A percentile compares a stretch with the other conserved stretches of the same genome.
These are phyloP conservation scores for Agraylea sexmaculata DNA, from an alignment of 1,140 invertebrate genomes.

Conservation along the genomic window DNA sequence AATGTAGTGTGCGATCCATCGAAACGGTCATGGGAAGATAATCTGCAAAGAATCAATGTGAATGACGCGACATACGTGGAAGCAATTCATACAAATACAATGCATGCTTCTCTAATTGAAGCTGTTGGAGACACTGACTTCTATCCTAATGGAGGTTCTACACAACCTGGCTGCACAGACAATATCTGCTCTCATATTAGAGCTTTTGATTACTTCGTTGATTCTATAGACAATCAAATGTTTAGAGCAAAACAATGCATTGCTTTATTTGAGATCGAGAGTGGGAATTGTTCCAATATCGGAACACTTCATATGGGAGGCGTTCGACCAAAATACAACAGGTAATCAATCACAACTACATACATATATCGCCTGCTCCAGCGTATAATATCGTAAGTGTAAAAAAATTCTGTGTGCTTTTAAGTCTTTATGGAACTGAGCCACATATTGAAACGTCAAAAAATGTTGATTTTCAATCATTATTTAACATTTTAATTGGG, in stretches of 20 bases:
- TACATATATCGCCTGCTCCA: too few relatives aligned
- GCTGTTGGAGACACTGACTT: slow-evolving; percentile 57
- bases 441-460: too few relatives aligned
- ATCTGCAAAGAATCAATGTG: slow-evolving; percentile 40
- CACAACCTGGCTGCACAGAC: slow-evolving; percentile 45
- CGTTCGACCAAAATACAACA: neutral
- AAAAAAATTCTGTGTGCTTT: too few relatives aligned
- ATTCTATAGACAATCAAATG: slow-evolving; percentile 22
- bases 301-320: slow-evolving; percentile 6
- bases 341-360: neutral
- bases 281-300: slow-evolving; percentile 1
- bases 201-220: slow-evolving; percentile 34
- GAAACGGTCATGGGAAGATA: slow-evolving; percentile 36
- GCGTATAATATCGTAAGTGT: too few relatives aligned
- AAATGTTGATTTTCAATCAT: too few relatives aligned
- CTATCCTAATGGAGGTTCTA: slow-evolving; percentile 50
- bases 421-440: too few relatives aligned
- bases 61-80: slow-evolving; percentile 53
- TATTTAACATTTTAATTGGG: too few relatives aligned
- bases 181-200: slow-evolving; percentile 28
- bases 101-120: slow-evolving; percentile 38
- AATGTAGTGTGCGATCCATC: slow-evolving; percentile 42
- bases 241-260: slow-evolving; percentile 3
- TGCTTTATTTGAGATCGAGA: neutral
- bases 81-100: slow-evolving; percentile 56